Evolutionary conservation across 2,888 invertebrate genomes (phyloP), one percentile per base, ranked within the genome.

Genomic region (Chloroclystis v-ata): DNA sequence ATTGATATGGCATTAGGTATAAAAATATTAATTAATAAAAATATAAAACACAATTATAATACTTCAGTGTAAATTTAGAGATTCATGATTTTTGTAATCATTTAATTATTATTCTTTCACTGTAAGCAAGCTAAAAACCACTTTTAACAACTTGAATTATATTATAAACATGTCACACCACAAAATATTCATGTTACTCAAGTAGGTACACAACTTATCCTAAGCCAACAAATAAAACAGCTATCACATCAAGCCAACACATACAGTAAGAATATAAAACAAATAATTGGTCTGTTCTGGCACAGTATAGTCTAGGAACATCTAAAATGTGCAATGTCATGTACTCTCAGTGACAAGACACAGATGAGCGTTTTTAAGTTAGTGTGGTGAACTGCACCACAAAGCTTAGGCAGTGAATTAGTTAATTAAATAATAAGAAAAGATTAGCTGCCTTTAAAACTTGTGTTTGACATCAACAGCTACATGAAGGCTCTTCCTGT

Each of bases 401-500:
- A n/a, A n/a, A n/a, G n/a, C n/a, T n/a, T n/a, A n/a, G n/a, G n/a
- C n/a, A n/a, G n/a, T n/a, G n/a, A n/a, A n/a, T n/a, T n/a, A n/a
- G n/a, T n/a, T n/a, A n/a, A n/a, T n/a, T n/a, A 20, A 20, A 20
- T 20, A 2, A 20, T 20, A 20, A 20, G 20, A 20, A 20, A 4
- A 20, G 2, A 5, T 20, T 20, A 20, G 20, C 20, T 20, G 20
- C 20, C 5, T 5, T 20, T 4, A n/a, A 26, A 42, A 12, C 8
- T 37, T 14, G n/a, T 35, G 32, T 14, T 32, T 13, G 2, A 35
- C 35, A 56, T 82, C 59, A 89, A 69, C 89, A 89, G 65, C 74
- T 81, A 67, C 89, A 89, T 24, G 86, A 61, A 37, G 87, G 79
- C 46, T 89, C 90, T 29, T 87, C 82, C 20, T 83, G 77, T 46